Conservation (phyloP, 2,888 invertebrate genomes). For the Meandrusa payeni region DNA sequence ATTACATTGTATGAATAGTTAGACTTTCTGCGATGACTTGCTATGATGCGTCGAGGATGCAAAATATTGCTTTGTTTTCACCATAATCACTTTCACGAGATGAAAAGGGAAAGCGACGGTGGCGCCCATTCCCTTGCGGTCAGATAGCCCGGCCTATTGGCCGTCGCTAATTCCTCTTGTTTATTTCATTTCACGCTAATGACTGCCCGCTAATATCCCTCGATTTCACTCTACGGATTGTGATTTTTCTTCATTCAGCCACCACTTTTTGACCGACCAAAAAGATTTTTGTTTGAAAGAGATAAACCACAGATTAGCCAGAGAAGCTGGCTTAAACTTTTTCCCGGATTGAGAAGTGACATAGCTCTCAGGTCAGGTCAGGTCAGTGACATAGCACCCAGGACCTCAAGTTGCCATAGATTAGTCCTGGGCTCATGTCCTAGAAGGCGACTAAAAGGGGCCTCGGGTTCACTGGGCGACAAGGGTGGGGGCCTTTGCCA, state of each 20-base stretch:
- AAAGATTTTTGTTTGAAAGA: too few species aligned
- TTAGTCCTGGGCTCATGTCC: too few species aligned
- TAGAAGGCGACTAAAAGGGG: too few species aligned
- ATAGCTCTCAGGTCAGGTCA: too few species aligned
- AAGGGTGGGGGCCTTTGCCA: too few species aligned
- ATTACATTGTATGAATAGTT: neutral
- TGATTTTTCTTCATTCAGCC: conserved; percentile 34
- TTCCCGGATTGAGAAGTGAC: too few species aligned
- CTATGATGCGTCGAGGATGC: conserved; percentile 52
- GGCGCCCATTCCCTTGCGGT: conserved; percentile 76
- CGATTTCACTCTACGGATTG: conserved; percentile 47
- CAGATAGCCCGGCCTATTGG: conserved; percentile 65
- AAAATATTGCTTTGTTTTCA: conserved; percentile 58
- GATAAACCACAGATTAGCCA: too few species aligned
- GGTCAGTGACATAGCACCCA: too few species aligned
- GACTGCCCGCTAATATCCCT: conserved; percentile 44
- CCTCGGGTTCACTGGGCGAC: too few species aligned
- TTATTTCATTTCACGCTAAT: conserved; percentile 65
- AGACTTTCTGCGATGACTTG: conserved; percentile 11
- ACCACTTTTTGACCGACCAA: too few species aligned
- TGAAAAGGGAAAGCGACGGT: conserved; percentile 74
- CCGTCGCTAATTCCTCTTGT: conserved; percentile 69
- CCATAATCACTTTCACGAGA: conserved; percentile 78
- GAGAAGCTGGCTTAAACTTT: too few species aligned
- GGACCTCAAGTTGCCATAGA: too few species aligned